Evolutionary conservation across 2,888 invertebrate genomes (phyloP).

Genomic region (Volucella zonaria): DNA sequence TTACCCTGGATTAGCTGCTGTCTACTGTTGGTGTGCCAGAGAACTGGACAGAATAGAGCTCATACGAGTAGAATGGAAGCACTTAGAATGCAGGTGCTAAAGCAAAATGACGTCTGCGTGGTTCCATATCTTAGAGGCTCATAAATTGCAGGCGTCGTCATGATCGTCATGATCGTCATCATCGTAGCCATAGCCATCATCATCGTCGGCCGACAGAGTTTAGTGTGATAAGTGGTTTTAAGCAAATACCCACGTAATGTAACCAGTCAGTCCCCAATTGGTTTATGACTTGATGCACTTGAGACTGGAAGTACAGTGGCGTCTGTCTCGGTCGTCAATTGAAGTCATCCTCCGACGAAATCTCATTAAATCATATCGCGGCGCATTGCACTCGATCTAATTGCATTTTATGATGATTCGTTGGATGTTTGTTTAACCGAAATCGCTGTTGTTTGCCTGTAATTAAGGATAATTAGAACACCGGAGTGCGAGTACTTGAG

Average conservation of each 20-base stretch:
- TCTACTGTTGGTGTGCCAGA: conserved; percentile 6
- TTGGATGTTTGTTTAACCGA: conserved; percentile 68
- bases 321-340: conserved; percentile 65
- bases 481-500: conserved; percentile 28
- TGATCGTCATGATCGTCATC: not conserved
- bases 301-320: conserved; percentile 52
- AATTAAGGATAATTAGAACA: conserved; percentile 71
- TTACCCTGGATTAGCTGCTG: conserved; percentile 64
- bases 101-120: conserved; percentile 31
- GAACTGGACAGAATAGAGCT: not conserved
- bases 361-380: conserved; percentile 60
- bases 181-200: no score
- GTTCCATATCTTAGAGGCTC: conserved; percentile 60
- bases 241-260: conserved; percentile 50
- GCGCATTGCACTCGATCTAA: conserved; percentile 65
- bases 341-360: conserved; percentile 55
- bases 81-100: conserved; percentile 60
- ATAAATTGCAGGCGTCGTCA: conserved; percentile 44
- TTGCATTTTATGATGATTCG: conserved; percentile 67
- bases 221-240: conserved; percentile 59
- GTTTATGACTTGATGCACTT: conserved; percentile 52
- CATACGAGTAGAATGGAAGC: conserved; percentile 8
- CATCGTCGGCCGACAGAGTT: conserved; percentile 22
- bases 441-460: conserved; percentile 57
- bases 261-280: conserved; percentile 32